Conservation (phyloP, 2,888 invertebrate genomes). For the Coleophora flavipennella region DNA sequence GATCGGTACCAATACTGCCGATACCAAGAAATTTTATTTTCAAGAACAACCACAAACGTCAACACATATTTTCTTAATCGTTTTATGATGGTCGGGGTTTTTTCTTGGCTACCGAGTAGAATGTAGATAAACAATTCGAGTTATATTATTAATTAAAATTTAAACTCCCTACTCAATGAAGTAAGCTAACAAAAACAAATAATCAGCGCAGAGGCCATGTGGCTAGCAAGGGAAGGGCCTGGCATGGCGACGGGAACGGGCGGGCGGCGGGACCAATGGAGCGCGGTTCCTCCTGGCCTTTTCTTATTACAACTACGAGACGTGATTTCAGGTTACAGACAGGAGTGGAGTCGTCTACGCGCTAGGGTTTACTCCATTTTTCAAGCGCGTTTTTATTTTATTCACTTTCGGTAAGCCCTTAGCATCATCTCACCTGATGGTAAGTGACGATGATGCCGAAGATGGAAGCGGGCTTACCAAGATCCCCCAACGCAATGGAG, state of each 20-base stretch:
- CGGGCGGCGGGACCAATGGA: constrained; percentile 59
- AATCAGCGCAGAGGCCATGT: too few species aligned
- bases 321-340: constrained; percentile 45
- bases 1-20: too few species aligned
- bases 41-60: background rate
- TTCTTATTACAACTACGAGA: constrained; percentile 59
- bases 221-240: background rate
- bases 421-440: too few species aligned
- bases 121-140: background rate
- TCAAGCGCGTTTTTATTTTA: too few species aligned
- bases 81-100: background rate
- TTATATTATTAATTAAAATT: background rate
- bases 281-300: constrained; percentile 62
- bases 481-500: too few species aligned
- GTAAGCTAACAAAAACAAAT: too few species aligned
- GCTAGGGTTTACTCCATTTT: too few species aligned
- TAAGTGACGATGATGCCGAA: too few species aligned
- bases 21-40: too few species aligned
- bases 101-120: background rate
- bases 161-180: constrained; percentile 13
- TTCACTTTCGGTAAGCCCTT: too few species aligned
- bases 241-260: constrained; percentile 11
- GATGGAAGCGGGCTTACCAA: too few species aligned
- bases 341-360: constrained; percentile 23
- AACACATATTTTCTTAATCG: too few species aligned